Evolutionary conservation across 2,888 invertebrate species (phyloP), one percentile per base, ranked within the genome.

Genomic region (Ochropleura leucogaster): DNA sequence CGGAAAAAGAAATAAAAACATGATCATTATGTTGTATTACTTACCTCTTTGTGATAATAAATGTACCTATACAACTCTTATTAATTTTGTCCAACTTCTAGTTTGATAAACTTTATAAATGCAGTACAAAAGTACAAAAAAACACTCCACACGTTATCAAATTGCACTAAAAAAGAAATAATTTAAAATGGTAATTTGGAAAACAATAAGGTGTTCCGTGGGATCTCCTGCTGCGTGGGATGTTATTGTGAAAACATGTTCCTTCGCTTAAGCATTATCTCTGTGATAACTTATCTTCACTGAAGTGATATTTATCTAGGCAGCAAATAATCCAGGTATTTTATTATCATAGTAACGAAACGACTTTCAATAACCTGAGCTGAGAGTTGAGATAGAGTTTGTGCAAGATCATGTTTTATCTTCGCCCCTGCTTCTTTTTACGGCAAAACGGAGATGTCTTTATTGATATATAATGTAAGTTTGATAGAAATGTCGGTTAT

Each of bases 201-300:
- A 62, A 75, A 49, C 44, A 79, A 73, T 68, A 53, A 65, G 8
- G 20, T 49, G 64, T 65, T 74, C 74, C 63, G 67, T 84, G 67
- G 67, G 82, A 79, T 85, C 75, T 77, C 71, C 68, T 20, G 62
- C 74, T 82, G 77, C 60, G 83, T 87, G 86, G 83, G 78, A 80
- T 87, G 85, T 87, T 87, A 82, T 87, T 87, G 86, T 87, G 80
- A 83, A 81, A 87, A 84, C 84, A 80, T 76, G 65, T 67, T 71
- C 73, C 75, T 74, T 79, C 64, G 79, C 64, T 72, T 62, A 62
- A 65, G 44, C 55, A 74, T 79, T 87, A 87, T 87, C 87, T 79
- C 51, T 30, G 44, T 62, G 87, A 87, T 87, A 87, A 70, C 65
- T 44, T 87, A 87, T 87, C 87, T 30, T 30, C 30, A 30, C 30